Evolutionary conservation across 2,797 vertebrate species (phyloP).

Genomic region (Numenius phaeopus): DNA sequence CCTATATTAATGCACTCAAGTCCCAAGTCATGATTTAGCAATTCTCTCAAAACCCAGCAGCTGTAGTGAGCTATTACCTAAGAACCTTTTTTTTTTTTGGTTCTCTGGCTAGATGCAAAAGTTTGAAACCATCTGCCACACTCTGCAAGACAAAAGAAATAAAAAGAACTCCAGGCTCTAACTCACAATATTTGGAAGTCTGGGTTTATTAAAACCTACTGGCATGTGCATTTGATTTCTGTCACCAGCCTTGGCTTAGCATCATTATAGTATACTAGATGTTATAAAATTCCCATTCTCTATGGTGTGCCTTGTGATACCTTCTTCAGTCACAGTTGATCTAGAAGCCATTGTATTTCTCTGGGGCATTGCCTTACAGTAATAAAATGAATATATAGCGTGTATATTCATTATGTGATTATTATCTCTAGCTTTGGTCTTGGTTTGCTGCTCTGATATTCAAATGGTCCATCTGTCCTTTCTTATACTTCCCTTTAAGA

Average conservation of each 20-base stretch:
- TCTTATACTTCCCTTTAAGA: background rate
- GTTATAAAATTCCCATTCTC: background rate
- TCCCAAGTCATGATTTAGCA: background rate
- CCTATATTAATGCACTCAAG: background rate
- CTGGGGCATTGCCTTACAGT: background rate
- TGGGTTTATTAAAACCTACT: background rate
- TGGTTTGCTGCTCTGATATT: background rate
- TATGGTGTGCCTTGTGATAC: background rate
- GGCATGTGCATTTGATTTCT: background rate
- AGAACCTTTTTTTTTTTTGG: background rate
- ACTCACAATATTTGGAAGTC: background rate
- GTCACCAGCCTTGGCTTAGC: background rate
- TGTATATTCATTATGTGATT: background rate
- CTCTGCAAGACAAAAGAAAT: background rate
- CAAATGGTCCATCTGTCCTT: background rate
- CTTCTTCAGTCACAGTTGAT: background rate
- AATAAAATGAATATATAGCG: background rate
- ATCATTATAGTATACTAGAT: background rate
- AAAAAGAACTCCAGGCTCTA: background rate
- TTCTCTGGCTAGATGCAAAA: background rate
- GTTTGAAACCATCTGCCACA: background rate
- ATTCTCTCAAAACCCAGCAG: background rate
- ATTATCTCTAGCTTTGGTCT: background rate
- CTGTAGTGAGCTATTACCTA: background rate
- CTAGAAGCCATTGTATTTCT: background rate